Conservation (phyloP, 2,797 vertebrate species). For the Distichodus sexfasciatus region DNA sequence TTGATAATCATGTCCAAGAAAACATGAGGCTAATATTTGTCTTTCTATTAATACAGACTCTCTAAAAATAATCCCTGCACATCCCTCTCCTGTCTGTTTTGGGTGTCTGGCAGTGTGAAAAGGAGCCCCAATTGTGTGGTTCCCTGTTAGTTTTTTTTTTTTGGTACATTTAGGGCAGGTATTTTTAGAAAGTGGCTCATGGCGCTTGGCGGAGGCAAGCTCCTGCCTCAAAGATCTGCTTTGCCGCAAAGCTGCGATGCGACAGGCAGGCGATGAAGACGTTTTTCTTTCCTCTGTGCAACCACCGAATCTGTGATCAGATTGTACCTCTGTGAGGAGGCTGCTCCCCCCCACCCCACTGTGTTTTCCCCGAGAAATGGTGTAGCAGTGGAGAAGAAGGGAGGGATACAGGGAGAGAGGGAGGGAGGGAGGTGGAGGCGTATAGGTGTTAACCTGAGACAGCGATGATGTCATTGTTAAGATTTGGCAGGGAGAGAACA, state of each 20-base stretch:
- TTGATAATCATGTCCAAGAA: too few species aligned
- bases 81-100: background rate
- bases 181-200: constrained; percentile 63
- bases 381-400: constrained; percentile 24
- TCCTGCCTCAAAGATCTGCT: constrained; percentile 38
- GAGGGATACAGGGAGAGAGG: background rate
- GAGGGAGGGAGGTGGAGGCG: background rate
- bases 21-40: too few species aligned
- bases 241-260: constrained; percentile 36
- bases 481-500: background rate
- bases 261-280: constrained; percentile 54
- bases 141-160: constrained; percentile 41
- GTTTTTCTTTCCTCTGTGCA: constrained; percentile 46
- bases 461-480: constrained; percentile 44
- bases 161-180: constrained; percentile 56
- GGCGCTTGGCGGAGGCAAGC: constrained; percentile 40
- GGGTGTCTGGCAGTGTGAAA: constrained; percentile 23
- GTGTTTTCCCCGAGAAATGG: constrained; percentile 45
- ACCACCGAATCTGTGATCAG: constrained; percentile 46
- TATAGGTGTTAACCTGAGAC: constrained; percentile 15
- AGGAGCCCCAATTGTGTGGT: constrained; percentile 20
- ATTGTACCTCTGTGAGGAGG: constrained; percentile 38
- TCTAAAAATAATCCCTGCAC: constrained; percentile 1
- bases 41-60: background rate
- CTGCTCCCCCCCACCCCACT: constrained; percentile 27